These are phyloP conservation scores for Vespertilio murinus DNA, from an alignment of 2,797 vertebrate genomes.

Conservation along the genomic window DNA sequence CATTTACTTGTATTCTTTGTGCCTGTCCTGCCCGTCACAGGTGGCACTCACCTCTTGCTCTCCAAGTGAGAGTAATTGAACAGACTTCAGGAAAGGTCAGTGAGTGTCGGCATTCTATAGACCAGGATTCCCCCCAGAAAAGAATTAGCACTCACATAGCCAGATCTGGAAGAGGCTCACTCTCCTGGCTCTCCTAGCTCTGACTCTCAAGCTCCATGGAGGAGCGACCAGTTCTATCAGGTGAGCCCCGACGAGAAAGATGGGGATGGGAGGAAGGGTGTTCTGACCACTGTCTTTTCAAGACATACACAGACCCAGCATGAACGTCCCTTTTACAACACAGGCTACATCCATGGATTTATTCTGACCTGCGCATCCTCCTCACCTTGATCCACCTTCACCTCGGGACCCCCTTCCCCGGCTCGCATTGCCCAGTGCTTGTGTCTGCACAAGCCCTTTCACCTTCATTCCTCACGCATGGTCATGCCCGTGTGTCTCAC, in stretches of 20 bases:
- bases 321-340: background rate
- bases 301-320: background rate
- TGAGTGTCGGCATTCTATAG: background rate
- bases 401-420: background rate
- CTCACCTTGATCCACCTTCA: background rate
- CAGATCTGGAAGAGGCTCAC: background rate
- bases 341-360: background rate
- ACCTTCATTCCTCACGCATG: background rate
- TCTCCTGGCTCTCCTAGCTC: too few species aligned
- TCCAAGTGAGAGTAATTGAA: background rate
- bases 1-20: background rate
- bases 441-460: background rate
- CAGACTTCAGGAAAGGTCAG: background rate
- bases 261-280: too few species aligned
- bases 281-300: background rate
- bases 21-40: background rate
- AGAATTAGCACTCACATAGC: background rate
- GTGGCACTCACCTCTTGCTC: background rate
- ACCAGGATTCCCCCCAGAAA: background rate
- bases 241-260: too few species aligned
- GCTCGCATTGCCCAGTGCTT: background rate
- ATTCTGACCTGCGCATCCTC: background rate
- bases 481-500: background rate
- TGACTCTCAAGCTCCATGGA: too few species aligned
- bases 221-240: too few species aligned